Evolutionary conservation across 1,140 invertebrate species (phyloP).

Genomic region (Plectrocnemia conspersa): DNA sequence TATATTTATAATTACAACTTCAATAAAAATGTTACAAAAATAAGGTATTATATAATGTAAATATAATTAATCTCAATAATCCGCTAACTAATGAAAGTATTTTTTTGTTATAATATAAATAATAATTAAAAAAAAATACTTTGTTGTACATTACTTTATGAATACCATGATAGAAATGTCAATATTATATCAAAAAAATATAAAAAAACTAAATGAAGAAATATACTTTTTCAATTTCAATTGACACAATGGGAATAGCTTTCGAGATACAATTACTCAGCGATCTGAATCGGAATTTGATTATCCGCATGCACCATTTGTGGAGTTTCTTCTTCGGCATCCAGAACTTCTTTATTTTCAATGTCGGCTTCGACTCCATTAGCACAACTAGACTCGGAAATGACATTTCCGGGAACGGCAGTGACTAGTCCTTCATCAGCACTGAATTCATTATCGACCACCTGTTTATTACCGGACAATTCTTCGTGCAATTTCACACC

Average conservation of each 20-base stretch:
- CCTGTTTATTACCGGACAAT: slow-evolving; percentile 39
- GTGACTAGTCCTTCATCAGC: slow-evolving; percentile 3
- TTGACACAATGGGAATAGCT: too few species aligned
- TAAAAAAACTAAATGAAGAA: too few species aligned
- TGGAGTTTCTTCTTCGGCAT: slow-evolving; percentile 13
- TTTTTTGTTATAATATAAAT: too few species aligned
- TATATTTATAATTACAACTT: too few species aligned
- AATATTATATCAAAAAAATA: background rate
- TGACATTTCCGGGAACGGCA: slow-evolving; percentile 9
- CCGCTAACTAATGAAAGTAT: too few species aligned
- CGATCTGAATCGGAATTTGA: slow-evolving; percentile 31
- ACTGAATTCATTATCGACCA: slow-evolving; percentile 16
- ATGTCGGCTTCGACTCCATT: slow-evolving; percentile 21
- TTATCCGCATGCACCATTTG: slow-evolving; percentile 18
- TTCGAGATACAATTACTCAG: slow-evolving; percentile 17
- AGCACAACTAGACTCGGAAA: background rate
- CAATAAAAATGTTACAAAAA: background rate
- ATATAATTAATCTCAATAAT: background rate
- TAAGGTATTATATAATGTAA: background rate
- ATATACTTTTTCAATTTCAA: too few species aligned
- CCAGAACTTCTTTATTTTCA: slow-evolving; percentile 31
- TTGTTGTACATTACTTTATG: too few species aligned
- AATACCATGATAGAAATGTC: too few species aligned
- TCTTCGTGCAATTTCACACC: slow-evolving; percentile 64
- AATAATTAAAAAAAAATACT: too few species aligned